phyloP scores from a whole-genome alignment of 2,797 vertebrate species.

The Gouania willdenowi region DNA sequence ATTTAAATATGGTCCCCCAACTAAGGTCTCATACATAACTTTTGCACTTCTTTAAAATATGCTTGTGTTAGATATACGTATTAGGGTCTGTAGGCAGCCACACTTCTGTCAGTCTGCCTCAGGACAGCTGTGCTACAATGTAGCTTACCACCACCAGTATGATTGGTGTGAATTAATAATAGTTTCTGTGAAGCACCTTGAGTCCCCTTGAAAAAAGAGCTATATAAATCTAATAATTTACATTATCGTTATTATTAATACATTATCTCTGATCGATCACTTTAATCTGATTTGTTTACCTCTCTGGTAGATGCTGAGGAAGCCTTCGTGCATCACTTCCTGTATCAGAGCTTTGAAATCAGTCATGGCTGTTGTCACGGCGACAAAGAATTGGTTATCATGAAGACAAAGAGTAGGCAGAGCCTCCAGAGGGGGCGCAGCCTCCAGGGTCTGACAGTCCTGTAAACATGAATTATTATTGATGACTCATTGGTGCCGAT shows the following conservation, averaged over 20 bases:
- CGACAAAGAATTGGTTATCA: slow-evolving; percentile 52
- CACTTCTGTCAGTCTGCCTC: slow-evolving; percentile 1
- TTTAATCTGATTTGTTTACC: too few relatives aligned
- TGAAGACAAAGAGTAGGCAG: slow-evolving; percentile 44
- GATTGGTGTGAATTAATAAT: slow-evolving; percentile 46
- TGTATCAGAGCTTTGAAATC: slow-evolving; percentile 73
- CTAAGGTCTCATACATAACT: too few relatives aligned
- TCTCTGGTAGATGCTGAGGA: slow-evolving; percentile 73
- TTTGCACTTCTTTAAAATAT: too few relatives aligned
- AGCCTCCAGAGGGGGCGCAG: slow-evolving; percentile 45
- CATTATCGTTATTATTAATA: too few relatives aligned
- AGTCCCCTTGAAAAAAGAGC: too few relatives aligned
- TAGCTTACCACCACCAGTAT: slow-evolving; percentile 4
- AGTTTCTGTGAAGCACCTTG: background rate
- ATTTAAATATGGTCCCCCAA: too few relatives aligned
- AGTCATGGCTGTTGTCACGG: slow-evolving; percentile 56
- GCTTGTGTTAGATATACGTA: too few relatives aligned
- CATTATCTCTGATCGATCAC: too few relatives aligned
- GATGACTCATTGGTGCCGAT: background rate
- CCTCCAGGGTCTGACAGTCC: slow-evolving; percentile 62
- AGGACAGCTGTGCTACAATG: background rate
- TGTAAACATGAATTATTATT: slow-evolving; percentile 19
- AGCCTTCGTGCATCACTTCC: slow-evolving; percentile 73
- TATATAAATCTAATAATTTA: background rate
- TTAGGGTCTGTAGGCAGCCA: too few relatives aligned